Base-by-base conservation (phyloP, 1,140 invertebrate species). In the Magallana ariakensis region DNA sequence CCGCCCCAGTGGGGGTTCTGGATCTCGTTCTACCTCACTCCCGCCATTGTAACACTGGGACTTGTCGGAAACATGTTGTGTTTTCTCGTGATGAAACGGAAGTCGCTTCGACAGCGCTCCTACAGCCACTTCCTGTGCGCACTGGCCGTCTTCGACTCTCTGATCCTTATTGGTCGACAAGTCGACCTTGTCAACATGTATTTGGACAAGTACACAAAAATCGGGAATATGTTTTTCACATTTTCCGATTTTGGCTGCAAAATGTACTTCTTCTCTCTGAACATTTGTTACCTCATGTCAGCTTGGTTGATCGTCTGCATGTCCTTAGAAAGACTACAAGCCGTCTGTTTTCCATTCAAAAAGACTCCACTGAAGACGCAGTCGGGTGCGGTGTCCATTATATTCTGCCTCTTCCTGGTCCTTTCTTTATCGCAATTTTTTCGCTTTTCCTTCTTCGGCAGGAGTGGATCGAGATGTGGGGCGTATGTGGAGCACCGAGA, bases 91-190 rank as follows among this genome's bases (percentile, higher is more conserved):
- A 92, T 93, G 92, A 62, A 62, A 19, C 19, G 15, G 15, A 90
- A 90, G 55, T 70, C 70, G 1, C 87, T 92, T 7, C 87, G 92
- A 2, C 70, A 89, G 54, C 92, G 92, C 62, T 93, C 92, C 1
- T 93, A 93, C 89, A 90, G 91, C 11, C 92, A 91, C 80, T 93
- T 91, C 70, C 89, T 93, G 1, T 90, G 89, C 54, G 89, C 89
- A 8, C 81, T 93, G 60, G 91, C 92, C 15, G 85, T 93, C 11
- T 93, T 92, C 85, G 92, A 92, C 86, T 90, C 84, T 56, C 81
- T 93, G 10, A 88, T 88, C n/a, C 88, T 93, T 2, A 60, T 92
- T 53, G 57, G 57, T 53, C 85, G 90, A 81, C 84, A 88, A 54
- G 57, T 90, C 9, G 70, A 80, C 19, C 81, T 89, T 6, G 83